Conservation (phyloP, 2,888 invertebrate genomes). For the Meta bourneti region DNA sequence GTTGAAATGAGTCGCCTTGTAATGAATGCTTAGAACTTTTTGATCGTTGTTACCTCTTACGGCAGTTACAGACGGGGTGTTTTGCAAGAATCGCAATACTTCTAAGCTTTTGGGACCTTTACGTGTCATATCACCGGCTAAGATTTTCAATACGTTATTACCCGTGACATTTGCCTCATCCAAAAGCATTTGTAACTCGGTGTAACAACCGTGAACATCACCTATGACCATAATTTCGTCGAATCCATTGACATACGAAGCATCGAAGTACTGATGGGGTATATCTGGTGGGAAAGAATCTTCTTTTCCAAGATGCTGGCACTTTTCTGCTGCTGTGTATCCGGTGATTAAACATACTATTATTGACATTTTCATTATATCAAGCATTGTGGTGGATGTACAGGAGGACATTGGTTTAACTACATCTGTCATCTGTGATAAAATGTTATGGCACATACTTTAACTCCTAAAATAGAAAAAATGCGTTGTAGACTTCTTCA, state of each 20-base stretch:
- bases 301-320: not conserved
- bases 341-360: not conserved
- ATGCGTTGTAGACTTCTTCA: not conserved
- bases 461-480: not conserved
- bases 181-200: slow-evolving; percentile 80
- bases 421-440: not conserved
- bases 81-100: slow-evolving; percentile 71
- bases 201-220: slow-evolving; percentile 81
- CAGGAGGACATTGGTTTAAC: not conserved
- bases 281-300: slow-evolving; percentile 37
- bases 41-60: slow-evolving; percentile 81
- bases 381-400: not conserved
- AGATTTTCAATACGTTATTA: slow-evolving; percentile 78
- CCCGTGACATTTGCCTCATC: slow-evolving; percentile 75
- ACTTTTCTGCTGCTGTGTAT: not conserved
- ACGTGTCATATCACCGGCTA: slow-evolving; percentile 80
- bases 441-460: not conserved
- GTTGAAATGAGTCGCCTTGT: slow-evolving; percentile 58
- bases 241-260: slow-evolving; percentile 77
- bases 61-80: slow-evolving; percentile 71
- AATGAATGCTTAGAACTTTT: slow-evolving; percentile 78
- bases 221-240: slow-evolving; percentile 80
- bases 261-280: slow-evolving; percentile 75
- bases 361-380: not conserved
- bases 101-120: slow-evolving; percentile 80